Evolutionary conservation across 2,113 vertebrate genomes (phyloP).

Genomic region (Picathartes gymnocephalus): DNA sequence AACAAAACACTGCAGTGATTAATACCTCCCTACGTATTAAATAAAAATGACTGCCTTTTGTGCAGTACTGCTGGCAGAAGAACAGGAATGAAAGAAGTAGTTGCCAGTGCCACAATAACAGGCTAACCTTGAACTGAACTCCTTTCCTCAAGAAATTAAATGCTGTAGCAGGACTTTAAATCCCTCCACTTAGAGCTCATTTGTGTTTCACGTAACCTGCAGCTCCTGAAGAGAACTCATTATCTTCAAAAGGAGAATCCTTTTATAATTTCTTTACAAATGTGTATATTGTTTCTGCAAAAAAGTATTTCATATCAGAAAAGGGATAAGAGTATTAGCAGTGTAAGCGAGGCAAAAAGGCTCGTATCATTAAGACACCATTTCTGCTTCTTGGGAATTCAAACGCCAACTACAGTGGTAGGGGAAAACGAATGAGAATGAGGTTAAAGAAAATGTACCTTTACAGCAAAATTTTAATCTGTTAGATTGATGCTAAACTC

Average conservation of each 20-base stretch:
- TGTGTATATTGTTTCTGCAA: conserved; percentile 80
- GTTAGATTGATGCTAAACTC: conserved; percentile 57
- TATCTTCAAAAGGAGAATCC: conserved; percentile 82
- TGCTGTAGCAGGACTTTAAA: conserved; percentile 84
- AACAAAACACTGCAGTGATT: conserved; percentile 87
- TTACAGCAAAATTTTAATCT: conserved; percentile 74
- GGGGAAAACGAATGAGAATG: conserved; percentile 67
- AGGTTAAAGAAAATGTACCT: conserved; percentile 70
- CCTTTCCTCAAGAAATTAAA: conserved; percentile 87
- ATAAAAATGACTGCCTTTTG: conserved; percentile 87
- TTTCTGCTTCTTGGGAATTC: conserved; percentile 71
- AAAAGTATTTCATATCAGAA: conserved; percentile 77
- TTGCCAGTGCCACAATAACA: conserved; percentile 84
- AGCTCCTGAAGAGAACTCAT: conserved; percentile 84
- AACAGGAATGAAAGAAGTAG: conserved; percentile 76
- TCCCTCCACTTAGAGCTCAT: conserved; percentile 88
- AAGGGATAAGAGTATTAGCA: conserved; percentile 76
- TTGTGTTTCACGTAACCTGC: conserved; percentile 81
- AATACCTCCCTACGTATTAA: conserved; percentile 85
- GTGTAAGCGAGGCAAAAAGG: conserved; percentile 72
- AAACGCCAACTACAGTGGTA: conserved; percentile 53
- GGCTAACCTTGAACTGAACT: conserved; percentile 88
- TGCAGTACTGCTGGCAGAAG: conserved; percentile 75
- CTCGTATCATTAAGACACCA: conserved; percentile 63
- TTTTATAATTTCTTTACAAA: conserved; percentile 83